Evolutionary conservation across 2,888 invertebrate species (phyloP).

Genomic region (Cryptosula pallasiana): DNA sequence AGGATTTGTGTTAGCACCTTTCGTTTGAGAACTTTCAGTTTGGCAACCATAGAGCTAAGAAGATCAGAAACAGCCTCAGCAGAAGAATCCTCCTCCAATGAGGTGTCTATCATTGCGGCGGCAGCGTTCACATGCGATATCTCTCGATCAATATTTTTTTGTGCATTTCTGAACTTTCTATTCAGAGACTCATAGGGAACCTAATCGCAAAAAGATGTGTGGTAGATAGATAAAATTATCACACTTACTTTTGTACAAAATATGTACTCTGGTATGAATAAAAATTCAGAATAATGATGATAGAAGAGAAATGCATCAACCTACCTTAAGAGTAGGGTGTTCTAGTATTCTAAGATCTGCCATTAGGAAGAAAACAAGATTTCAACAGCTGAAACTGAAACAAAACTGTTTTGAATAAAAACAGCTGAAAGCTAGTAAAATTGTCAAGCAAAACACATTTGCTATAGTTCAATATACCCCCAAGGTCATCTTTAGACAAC

Average conservation of each 20-base stretch:
- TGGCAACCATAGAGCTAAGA: slow-evolving; percentile 81
- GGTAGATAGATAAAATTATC: no score
- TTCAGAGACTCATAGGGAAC: slow-evolving; percentile 97
- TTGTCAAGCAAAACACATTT: no score
- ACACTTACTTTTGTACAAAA: no score
- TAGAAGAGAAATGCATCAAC: no score
- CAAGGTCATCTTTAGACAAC: no score
- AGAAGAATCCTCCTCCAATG: slow-evolving; percentile 58
- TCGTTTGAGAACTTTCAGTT: slow-evolving; percentile 79
- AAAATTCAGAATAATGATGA: no score
- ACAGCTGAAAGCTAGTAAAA: no score
- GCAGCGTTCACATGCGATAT: slow-evolving; percentile 74
- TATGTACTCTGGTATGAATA: no score
- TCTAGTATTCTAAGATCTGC: slow-evolving; percentile 89
- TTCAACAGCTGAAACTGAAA: no score
- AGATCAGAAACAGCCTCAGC: slow-evolving; percentile 62
- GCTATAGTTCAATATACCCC: no score
- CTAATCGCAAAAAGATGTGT: no score
- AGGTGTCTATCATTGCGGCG: slow-evolving; percentile 72
- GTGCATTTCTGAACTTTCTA: slow-evolving; percentile 90
- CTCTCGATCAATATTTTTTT: slow-evolving; percentile 84
- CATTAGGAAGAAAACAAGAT: slow-evolving; percentile 62
- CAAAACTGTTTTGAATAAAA: no score
- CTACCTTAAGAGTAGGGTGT: slow-evolving; percentile 88
- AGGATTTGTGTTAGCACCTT: slow-evolving; percentile 58